Evolutionary conservation across 2,113 vertebrate species (phyloP), one percentile per base, ranked within the genome.

Genomic region (Gambusia holbrooki): DNA sequence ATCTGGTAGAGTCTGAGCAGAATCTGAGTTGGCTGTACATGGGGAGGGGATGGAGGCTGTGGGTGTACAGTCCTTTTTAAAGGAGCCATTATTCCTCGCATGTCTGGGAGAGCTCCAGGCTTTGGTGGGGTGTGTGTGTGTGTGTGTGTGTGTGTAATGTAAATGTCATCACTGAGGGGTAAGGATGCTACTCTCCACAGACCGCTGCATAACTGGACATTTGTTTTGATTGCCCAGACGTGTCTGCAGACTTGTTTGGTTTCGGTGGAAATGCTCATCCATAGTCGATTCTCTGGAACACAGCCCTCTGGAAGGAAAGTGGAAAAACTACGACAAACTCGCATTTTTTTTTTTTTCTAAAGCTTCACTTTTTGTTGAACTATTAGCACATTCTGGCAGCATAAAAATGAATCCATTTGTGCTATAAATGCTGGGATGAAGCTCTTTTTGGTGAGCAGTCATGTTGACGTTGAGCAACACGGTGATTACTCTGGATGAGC

Each of bases 211-310:
- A 19, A 22, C 48, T 54, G 48, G 48, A 54, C 48, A 54, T 54
- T 58, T 58, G 25, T 58, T n/a, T 58, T 58, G 22, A 58, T 58
- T 58, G 51, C 51, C 25, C 19, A 58, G 51, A 58, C 17, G 51
- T n/a, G 51, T 58, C 51, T 58, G 51, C 51, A 58, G 51, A 58
- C 51, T 58, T 58, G 51, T 58, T 58, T 58, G 51, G 51, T 58
- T 58, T n/a, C 2, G 2, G 25, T n/a, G 51, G 25, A 22, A 58
- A 58, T 58, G 51, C 51, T 58, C 51, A 58, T 58, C 22, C 51
- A 58, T 58, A 58, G 51, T 58, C 25, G 8, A 58, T 58, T 25
- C 51, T 10, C 51, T 58, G 25, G 22, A 58, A 58, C 51, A 58
- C 22, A 54, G 22, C 7, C 51, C 48, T 54, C 48, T 54, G 48